Evolutionary conservation across 1,140 invertebrate species (phyloP).

Genomic region (Ostrea denselamellosa): DNA sequence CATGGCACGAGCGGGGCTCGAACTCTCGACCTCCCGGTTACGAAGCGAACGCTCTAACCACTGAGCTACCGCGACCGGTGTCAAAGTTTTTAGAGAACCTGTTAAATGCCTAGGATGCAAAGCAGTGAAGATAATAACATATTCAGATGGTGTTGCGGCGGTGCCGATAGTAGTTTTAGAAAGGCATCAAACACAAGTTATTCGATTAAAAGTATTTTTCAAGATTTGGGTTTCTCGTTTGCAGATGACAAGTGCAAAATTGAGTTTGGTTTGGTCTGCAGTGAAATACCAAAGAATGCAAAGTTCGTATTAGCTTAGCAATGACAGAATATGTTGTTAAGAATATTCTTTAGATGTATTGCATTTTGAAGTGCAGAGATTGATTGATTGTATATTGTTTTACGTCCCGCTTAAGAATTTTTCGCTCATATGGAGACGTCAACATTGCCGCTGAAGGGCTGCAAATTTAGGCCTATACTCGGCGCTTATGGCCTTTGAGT

Average conservation of each 20-base stretch:
- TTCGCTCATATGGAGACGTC: too few species aligned
- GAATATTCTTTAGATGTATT: neutral
- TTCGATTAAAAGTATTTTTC: slow-evolving; percentile 2
- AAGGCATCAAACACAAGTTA: neutral
- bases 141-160: slow-evolving; percentile 45
- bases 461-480: too few species aligned
- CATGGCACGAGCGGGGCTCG: too few species aligned
- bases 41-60: too few species aligned
- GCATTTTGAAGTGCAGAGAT: neutral
- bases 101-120: slow-evolving; percentile 9
- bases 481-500: too few species aligned
- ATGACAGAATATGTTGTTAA: slow-evolving; percentile 23
- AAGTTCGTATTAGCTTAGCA: slow-evolving; percentile 38
- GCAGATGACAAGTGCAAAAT: slow-evolving; percentile 53
- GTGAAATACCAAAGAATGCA: slow-evolving; percentile 38
- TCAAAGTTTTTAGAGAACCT: slow-evolving; percentile 20
- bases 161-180: neutral
- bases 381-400: too few species aligned
- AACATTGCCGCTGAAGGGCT: too few species aligned
- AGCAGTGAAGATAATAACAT: slow-evolving; percentile 45
- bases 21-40: too few species aligned
- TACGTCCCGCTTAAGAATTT: too few species aligned
- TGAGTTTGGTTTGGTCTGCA: slow-evolving; percentile 20
- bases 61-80: too few species aligned
- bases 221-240: slow-evolving; percentile 49